These are phyloP conservation scores for Sebastes diaconus DNA, from an alignment of 2,797 vertebrate species.

Conservation along the genomic window DNA sequence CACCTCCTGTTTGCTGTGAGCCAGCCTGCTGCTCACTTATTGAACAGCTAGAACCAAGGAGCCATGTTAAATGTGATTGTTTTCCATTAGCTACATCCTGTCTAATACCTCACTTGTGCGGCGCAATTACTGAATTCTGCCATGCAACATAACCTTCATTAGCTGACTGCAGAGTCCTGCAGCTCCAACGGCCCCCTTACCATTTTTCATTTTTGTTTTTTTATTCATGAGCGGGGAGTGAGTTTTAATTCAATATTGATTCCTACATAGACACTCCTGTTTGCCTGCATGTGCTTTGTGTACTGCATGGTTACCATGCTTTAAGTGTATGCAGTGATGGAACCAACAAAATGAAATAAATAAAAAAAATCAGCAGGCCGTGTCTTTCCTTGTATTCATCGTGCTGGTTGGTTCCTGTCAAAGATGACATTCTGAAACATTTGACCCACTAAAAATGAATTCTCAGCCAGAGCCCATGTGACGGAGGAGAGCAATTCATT, in stretches of 20 bases:
- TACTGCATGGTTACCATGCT: slow-evolving; percentile 55
- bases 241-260: slow-evolving; percentile 82
- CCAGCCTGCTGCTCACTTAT: slow-evolving; percentile 95
- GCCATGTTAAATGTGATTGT: slow-evolving; percentile 96
- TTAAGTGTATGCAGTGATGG: slow-evolving; percentile 73
- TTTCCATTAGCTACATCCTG: slow-evolving; percentile 95
- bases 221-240: slow-evolving; percentile 76
- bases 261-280: slow-evolving; percentile 62
- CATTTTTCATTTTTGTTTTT: slow-evolving; percentile 71
- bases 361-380: slow-evolving; percentile 62
- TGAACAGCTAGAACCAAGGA: slow-evolving; percentile 90
- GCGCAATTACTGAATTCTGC: slow-evolving; percentile 86
- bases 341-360: slow-evolving; percentile 6
- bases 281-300: slow-evolving; percentile 44
- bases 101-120: slow-evolving; percentile 89
- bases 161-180: slow-evolving; percentile 75
- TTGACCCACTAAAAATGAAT: slow-evolving; percentile 86
- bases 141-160: slow-evolving; percentile 86
- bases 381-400: slow-evolving; percentile 79
- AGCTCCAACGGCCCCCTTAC: slow-evolving; percentile 57
- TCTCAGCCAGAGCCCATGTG: slow-evolving; percentile 74
- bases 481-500: slow-evolving; percentile 81
- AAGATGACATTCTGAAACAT: slow-evolving; percentile 85
- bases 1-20: slow-evolving; percentile 96
- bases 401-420: slow-evolving; percentile 83